phyloP scores from a whole-genome alignment of 37 sponge, comb jelly and placozoan genomes.

The Ianthella basta region DNA sequence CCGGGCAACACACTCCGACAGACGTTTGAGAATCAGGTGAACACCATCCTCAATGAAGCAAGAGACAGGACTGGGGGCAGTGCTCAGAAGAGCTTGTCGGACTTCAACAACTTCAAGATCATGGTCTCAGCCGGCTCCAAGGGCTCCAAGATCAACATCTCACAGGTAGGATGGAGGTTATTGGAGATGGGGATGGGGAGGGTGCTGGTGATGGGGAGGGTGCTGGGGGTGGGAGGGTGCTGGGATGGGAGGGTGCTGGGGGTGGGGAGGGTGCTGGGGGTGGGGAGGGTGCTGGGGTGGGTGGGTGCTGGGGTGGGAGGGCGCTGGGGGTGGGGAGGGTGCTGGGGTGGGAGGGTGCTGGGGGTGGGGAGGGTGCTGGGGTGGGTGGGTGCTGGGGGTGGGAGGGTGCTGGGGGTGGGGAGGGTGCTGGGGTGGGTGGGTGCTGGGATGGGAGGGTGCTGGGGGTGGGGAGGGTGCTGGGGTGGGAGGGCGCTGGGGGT shows the following conservation, averaged over 20 bases:
- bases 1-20: slow-evolving; percentile 99
- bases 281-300: slow-evolving; percentile 9
- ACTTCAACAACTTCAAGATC: slow-evolving; percentile 99
- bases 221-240: not conserved
- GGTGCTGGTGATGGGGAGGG: slow-evolving; percentile 3
- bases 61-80: slow-evolving; percentile 97
- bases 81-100: slow-evolving; percentile 92
- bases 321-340: not conserved
- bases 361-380: too few relatives aligned
- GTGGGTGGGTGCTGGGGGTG: too few relatives aligned
- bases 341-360: too few relatives aligned
- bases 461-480: not conserved
- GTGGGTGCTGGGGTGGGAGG: not conserved
- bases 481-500: not conserved
- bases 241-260: not conserved
- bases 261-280: not conserved
- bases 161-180: slow-evolving; percentile 69
- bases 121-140: slow-evolving; percentile 99
- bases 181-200: not conserved
- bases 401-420: slow-evolving; percentile 42
- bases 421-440: too few relatives aligned
- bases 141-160: slow-evolving; percentile 99
- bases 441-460: too few relatives aligned
- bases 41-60: slow-evolving; percentile 96
- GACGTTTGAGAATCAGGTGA: slow-evolving; percentile 99